Evolutionary conservation across 2,113 vertebrate species (phyloP).

Genomic region (Vimba vimba): DNA sequence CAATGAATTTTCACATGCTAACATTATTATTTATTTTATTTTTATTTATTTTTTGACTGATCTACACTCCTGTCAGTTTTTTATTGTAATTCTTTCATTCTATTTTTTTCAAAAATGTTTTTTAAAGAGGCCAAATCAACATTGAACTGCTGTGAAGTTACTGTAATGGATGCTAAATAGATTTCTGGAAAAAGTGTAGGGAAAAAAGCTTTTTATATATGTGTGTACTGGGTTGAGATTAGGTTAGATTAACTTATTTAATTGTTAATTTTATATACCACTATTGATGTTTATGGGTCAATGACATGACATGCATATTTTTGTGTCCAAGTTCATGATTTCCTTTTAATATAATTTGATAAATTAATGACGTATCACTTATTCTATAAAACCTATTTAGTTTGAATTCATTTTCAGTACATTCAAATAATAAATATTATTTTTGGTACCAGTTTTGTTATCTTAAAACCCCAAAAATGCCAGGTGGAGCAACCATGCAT

Average conservation of each 20-base stretch:
- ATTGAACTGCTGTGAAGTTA: not conserved
- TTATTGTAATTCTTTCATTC: not conserved
- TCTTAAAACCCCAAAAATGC: too few species aligned
- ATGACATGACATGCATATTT: too few species aligned
- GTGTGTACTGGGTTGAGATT: not conserved
- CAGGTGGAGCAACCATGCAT: too few species aligned
- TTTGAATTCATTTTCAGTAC: too few species aligned
- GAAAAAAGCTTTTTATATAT: not conserved
- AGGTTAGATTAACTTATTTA: not conserved
- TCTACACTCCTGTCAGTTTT: not conserved
- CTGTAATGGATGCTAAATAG: not conserved
- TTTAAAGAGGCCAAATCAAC: not conserved
- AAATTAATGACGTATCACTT: too few species aligned
- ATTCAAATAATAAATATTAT: too few species aligned
- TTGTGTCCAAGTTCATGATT: too few species aligned
- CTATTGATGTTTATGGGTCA: not conserved
- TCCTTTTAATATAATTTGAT: too few species aligned
- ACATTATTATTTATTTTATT: not conserved
- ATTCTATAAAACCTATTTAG: too few species aligned
- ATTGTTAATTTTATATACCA: not conserved
- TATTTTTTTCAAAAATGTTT: not conserved
- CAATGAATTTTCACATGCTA: constrained; percentile 10
- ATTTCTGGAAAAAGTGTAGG: not conserved
- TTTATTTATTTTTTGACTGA: not conserved
- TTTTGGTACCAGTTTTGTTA: too few species aligned